Base-by-base conservation (phyloP, 2,888 invertebrate genomes). In the Limnephilus lunatus region DNA sequence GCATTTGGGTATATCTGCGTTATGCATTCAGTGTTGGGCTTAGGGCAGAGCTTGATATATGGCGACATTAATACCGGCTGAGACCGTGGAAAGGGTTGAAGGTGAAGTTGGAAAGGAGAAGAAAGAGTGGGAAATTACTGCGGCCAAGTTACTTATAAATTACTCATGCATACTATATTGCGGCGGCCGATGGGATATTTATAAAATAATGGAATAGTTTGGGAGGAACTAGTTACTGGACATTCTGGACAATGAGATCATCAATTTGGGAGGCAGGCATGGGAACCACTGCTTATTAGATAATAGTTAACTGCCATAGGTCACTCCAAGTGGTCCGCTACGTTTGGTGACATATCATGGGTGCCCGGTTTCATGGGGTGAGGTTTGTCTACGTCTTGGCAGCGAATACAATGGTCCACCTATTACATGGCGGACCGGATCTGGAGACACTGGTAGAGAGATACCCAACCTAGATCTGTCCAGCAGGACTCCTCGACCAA, bases 11-110 rank as follows among this genome's bases (percentile, higher is more conserved):
- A 81, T 88, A 91, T 88, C 87, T 91, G 82, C 88, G 90, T 85
- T 85, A 80, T 91, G 91, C 91, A 88, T 88, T 82, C 91, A 88
- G 88, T 32, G 80, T 44, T 15, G 44, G 91, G 48, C 89, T 90
- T 86, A 35, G 31, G 85, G 15, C 80, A 82, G 91, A 83, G 87
- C 91, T 90, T 85, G 91, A 91, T 92, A 92, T 91, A 92, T 90
- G 35, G 88, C 39, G 92, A 82, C 91, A 89, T 85, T 92, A 92
- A 92, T 91, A 83, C 81, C 90, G 68, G 68, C 25, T 31, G 87
- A 30, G 53, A 88, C 86, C 87, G 30, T 81, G 68, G 31, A 90
- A 90, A 90, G 90, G 90, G 90, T 90, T 48, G 48, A 25, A 25
- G 31, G 82, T 25, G 90, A 82, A 81, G 68, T 35, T 35, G 32